Percentiles rank a stretch among this genome's conserved stretches.
These are phyloP conservation scores for Aricia artaxerxes DNA, from an alignment of 2,888 invertebrate genomes.

Conservation along the genomic window DNA sequence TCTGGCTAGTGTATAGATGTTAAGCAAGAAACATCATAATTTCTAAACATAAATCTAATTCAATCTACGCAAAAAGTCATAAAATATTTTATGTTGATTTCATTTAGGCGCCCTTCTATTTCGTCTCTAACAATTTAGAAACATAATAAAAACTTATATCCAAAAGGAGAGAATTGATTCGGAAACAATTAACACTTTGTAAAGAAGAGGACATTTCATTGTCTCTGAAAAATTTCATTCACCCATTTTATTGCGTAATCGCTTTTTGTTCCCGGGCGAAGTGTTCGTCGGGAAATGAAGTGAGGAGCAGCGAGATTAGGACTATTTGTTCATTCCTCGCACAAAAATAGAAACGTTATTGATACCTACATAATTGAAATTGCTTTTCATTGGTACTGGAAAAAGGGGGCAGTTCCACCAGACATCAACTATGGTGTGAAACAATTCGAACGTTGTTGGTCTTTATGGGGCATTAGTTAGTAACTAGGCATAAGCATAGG, in stretches of 20 bases:
- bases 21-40: too few species aligned
- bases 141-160: not conserved
- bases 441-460: too few species aligned
- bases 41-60: not conserved
- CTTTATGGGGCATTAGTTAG: too few species aligned
- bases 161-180: not conserved
- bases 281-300: not conserved
- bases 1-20: too few species aligned
- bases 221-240: conserved; percentile 15
- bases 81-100: not conserved
- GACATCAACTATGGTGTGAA: too few species aligned
- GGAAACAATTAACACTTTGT: not conserved
- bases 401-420: too few species aligned
- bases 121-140: not conserved
- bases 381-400: not conserved
- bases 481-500: too few species aligned
- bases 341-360: not conserved
- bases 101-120: not conserved
- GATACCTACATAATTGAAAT: not conserved
- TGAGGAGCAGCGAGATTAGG: not conserved
- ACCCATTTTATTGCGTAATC: conserved; percentile 1
- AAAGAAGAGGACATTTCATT: not conserved
- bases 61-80: not conserved
- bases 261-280: not conserved
- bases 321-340: conserved; percentile 2